phyloP scores from a whole-genome alignment of 2,888 invertebrate species.

The Thumatha senex region DNA sequence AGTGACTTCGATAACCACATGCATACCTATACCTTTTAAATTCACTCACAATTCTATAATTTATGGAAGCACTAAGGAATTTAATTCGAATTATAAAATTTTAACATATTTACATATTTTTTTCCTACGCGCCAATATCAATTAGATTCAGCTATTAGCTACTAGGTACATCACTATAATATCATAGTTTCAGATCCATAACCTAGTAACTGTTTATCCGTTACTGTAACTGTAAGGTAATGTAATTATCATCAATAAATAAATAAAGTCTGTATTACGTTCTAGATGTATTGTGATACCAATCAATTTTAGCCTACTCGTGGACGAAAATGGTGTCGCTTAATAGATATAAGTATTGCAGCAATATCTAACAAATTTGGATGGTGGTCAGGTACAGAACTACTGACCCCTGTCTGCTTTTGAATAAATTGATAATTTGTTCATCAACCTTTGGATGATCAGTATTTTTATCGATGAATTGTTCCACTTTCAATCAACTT shows the following conservation, averaged over 20 bases:
- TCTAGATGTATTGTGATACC: no score
- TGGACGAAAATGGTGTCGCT: background rate
- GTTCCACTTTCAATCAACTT: slow-evolving; percentile 46
- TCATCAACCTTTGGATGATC: slow-evolving; percentile 52
- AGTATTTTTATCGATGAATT: slow-evolving; percentile 51
- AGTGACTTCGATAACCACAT: slow-evolving; percentile 22
- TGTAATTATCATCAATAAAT: no score
- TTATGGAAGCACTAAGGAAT: slow-evolving; percentile 72
- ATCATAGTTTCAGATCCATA: slow-evolving; percentile 6
- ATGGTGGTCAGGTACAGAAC: background rate
- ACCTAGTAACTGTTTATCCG: background rate
- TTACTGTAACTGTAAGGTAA: background rate
- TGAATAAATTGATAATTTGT: slow-evolving; percentile 36
- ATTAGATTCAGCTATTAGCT: slow-evolving; percentile 35
- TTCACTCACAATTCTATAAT: slow-evolving; percentile 44
- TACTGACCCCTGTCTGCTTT: slow-evolving; percentile 3
- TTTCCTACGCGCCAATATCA: slow-evolving; percentile 33
- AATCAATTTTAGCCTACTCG: no score
- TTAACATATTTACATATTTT: slow-evolving; percentile 36
- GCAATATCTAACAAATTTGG: no score
- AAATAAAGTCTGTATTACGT: no score
- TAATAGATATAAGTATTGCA: no score
- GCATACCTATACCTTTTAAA: background rate
- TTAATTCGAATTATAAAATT: slow-evolving; percentile 55
- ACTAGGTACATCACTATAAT: slow-evolving; percentile 26